A percentile compares a stretch with the other conserved stretches of the same genome.
phyloP scores from a whole-genome alignment of 2,888 invertebrate genomes.

The Pseudococcus jackbeardsleyi region DNA sequence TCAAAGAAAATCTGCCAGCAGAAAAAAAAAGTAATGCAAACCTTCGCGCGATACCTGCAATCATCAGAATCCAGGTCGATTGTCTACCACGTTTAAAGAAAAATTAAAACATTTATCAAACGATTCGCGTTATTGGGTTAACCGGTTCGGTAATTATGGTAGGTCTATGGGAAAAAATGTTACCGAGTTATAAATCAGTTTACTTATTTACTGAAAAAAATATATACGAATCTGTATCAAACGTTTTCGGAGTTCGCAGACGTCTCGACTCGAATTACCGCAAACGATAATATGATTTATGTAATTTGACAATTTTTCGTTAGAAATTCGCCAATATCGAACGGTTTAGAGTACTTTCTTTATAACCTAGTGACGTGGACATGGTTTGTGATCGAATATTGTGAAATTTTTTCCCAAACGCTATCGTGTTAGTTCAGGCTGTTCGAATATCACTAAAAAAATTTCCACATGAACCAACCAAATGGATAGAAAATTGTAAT shows the following conservation, averaged over 20 bases:
- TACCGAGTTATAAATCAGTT: slow-evolving; percentile 33
- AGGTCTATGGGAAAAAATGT: slow-evolving; percentile 47
- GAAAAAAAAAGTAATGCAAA: background rate
- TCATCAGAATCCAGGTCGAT: slow-evolving; percentile 47
- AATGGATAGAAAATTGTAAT: background rate
- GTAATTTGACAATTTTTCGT: slow-evolving; percentile 7
- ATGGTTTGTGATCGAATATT: background rate
- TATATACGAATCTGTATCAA: slow-evolving; percentile 2
- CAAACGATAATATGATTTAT: slow-evolving; percentile 31
- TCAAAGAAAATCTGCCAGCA: background rate
- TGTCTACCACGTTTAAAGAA: slow-evolving; percentile 43
- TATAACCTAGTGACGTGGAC: background rate
- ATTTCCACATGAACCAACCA: background rate
- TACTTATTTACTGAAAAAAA: background rate
- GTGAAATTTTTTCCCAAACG: slow-evolving; percentile 23
- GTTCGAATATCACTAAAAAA: background rate
- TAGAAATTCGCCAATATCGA: background rate
- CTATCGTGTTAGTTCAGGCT: slow-evolving; percentile 5
- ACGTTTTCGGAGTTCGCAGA: slow-evolving; percentile 49
- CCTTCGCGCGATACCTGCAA: background rate
- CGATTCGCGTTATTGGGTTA: slow-evolving; percentile 54
- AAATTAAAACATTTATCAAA: slow-evolving; percentile 56
- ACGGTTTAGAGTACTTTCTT: slow-evolving; percentile 5
- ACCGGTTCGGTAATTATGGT: slow-evolving; percentile 54
- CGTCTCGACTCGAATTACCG: background rate